Base-by-base conservation (phyloP, 2,113 vertebrate genomes). In the Carollia perspicillata region DNA sequence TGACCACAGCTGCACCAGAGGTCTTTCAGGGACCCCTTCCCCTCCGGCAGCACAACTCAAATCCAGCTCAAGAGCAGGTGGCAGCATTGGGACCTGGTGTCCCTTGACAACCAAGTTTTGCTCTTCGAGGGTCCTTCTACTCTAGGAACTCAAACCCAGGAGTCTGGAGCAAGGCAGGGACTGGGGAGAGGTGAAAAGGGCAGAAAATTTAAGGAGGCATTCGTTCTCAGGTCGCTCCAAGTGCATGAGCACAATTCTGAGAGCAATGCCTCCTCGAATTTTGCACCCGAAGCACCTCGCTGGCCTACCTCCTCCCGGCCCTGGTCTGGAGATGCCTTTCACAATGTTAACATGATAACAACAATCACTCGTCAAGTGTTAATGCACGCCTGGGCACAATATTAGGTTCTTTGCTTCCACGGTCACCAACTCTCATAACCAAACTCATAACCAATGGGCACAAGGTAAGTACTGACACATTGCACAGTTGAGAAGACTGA, bases 311-410 rank as follows among this genome's bases (percentile, higher is more conserved):
- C 51, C 42, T 30, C 63, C 40, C n/a, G 9, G 72, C 18, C 77
- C 44, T 35, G n/a, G n/a, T 4, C 26, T 65, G 44, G 35, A 49
- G 75, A 23, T 3, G 11, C 23, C 47, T 60, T 30, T 58, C 83
- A 28, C 11, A 53, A 60, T 23, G 22, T 63, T 10, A 49, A 20
- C 8, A n/a, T 16, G 20, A 16, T 30, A 35, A 72, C 28, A 49
- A 35, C 8, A n/a, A 28, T 2, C 0, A 7, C 22, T 42, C 40
- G 16, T 0, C 4, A 17, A 7, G 55, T 6, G 22, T 44, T 68
- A 23, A 26, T 5, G 60, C 18, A 6, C 35, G 17, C 66, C 23
- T 49, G 49, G 35, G n/a, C 58, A 20, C 1, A 37, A 12, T 0
- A 12, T 4, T 9, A 9, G n/a, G 60, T 23, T 8, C 37, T 84